Evolutionary conservation across 2,888 invertebrate species (phyloP), one percentile per base, ranked within the genome.

Genomic region (Ectobius pallidus): DNA sequence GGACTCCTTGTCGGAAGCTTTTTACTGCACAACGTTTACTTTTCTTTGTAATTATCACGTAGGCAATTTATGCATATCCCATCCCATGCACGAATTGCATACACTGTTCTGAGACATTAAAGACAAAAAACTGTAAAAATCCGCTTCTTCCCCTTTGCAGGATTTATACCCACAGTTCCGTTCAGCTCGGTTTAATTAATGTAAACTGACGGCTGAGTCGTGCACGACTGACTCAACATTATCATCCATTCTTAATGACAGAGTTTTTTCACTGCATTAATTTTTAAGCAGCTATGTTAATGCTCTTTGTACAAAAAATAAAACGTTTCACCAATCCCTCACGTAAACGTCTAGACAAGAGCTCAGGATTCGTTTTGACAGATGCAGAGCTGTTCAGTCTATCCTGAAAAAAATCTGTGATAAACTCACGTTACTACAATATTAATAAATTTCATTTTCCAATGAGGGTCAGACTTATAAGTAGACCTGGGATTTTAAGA

Each of bases 181-280:
- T 39, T 39, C 39, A 9, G 39, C 39, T 9, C 14, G 39, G 39
- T 39, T 39, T 39, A 39, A 39, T 39, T 39, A 39, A 39, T 39
- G 14, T 14, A 39, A 39, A 39, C 39, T 39, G 39, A 39, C 39
- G 6, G 39, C 39, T 39, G 39, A 39, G 39, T 39, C 39, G 39
- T 39, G 39, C 14, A 14, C 39, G 6, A 14, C 39, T 14, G 7
- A 6, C 39, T 39, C 14, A 6, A 39, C 39, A 9, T 9, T 39
- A 52, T 52, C 52, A 11, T 46, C 46, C 16, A 18, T 52, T 22
- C 25, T 25, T 52, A 25, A 52, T 25, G 25, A 3, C 25, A 52
- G 52, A n/a, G n/a, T n/a, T 52, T 52, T 52, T 52, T 52, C 25
- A 52, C 52, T 52, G 22, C 52, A 52, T 52, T 52, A 52, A 52